Percentiles rank a stretch among this genome's conserved stretches.
Evolutionary conservation across 2,797 vertebrate genomes (phyloP).

Genomic region (Ptychobarbus kaznakovi): DNA sequence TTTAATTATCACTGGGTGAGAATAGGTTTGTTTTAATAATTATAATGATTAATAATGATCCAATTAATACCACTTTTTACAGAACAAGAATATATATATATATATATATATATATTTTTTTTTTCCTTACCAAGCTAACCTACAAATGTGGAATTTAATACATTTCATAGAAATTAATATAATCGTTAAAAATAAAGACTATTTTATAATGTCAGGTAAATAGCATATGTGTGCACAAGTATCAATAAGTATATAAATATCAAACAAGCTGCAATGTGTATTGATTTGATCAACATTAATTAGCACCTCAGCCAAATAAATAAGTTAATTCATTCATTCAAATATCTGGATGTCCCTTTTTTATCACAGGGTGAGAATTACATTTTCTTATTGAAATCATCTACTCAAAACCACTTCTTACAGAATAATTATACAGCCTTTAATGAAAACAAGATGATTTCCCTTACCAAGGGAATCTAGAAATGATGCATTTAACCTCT

Average conservation of each 20-base stretch:
- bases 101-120: no score
- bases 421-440: not conserved
- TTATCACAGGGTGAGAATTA: not conserved
- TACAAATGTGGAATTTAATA: not conserved
- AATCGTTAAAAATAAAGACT: not conserved
- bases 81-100: not conserved
- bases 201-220: not conserved
- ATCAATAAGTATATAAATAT: not conserved
- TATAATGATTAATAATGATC: not conserved
- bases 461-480: not conserved
- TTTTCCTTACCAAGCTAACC: no score
- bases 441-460: constrained; percentile 8
- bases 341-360: not conserved
- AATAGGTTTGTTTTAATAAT: not conserved
- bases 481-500: constrained; percentile 18
- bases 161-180: not conserved
- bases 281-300: not conserved
- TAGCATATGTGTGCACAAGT: not conserved
- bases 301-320: not conserved
- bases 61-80: not conserved
- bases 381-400: not conserved
- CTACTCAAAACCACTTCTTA: not conserved
- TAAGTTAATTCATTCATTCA: not conserved
- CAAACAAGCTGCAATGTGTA: not conserved
- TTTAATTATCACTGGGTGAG: not conserved